phyloP scores from a whole-genome alignment of 1,140 invertebrate genomes.

The Proales similis region DNA sequence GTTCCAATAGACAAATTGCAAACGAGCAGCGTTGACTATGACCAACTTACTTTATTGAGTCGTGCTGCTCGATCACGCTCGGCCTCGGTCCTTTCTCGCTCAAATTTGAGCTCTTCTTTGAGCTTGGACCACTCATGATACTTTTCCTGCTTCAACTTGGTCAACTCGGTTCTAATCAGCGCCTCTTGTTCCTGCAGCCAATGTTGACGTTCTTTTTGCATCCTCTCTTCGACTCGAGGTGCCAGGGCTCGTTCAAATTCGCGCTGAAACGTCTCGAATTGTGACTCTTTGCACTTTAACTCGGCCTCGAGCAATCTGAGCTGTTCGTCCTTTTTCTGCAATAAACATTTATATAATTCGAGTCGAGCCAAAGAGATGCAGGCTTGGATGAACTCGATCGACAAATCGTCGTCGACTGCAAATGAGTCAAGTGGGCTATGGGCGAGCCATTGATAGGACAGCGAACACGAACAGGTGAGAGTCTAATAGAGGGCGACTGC shows the following conservation, averaged over 20 bases:
- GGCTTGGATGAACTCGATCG: no score
- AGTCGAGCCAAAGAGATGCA: no score
- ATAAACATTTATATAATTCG: no score
- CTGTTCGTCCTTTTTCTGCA: constrained; percentile 34
- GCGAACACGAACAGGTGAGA: no score
- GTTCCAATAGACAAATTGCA: neutral
- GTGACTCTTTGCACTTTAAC: constrained; percentile 9
- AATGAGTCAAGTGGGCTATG: no score
- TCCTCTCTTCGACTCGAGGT: constrained; percentile 3
- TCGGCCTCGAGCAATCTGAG: neutral
- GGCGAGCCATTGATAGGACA: no score
- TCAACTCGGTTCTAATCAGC: constrained; percentile 21
- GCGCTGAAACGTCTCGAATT: constrained; percentile 24
- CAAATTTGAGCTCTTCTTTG: constrained; percentile 9
- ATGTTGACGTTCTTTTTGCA: constrained; percentile 15
- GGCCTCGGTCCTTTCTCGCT: constrained; percentile 10
- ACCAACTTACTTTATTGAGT: constrained; percentile 11
- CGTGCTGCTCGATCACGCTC: neutral
- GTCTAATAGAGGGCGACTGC: no score
- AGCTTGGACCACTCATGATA: constrained; percentile 1
- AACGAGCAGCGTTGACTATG: no score
- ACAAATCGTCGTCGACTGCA: no score
- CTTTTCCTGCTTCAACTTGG: constrained; percentile 29
- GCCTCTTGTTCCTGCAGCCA: constrained; percentile 35
- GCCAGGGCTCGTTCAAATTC: constrained; percentile 15